These are phyloP conservation scores for Kradibia gibbosae DNA, from an alignment of 1,140 invertebrate species.

Conservation along the genomic window DNA sequence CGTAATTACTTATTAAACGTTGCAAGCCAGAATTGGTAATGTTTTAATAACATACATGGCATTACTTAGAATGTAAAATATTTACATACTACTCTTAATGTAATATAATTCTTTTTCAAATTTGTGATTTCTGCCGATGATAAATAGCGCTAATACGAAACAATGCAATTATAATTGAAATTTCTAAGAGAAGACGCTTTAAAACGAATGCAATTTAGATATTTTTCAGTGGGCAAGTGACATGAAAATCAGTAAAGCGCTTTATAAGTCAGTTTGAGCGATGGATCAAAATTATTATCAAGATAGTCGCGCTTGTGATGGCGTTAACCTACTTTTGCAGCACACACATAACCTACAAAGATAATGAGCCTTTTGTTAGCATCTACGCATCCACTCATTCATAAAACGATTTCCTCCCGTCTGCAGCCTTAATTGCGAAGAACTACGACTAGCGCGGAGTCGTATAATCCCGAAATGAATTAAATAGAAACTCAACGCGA, in stretches of 20 bases:
- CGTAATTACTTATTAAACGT: too few relatives aligned
- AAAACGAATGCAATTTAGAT: background rate
- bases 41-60: too few relatives aligned
- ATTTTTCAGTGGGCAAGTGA: too few relatives aligned
- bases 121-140: too few relatives aligned
- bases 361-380: conserved; percentile 44
- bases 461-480: background rate
- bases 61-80: too few relatives aligned
- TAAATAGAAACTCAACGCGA: background rate
- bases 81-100: too few relatives aligned
- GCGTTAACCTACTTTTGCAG: conserved; percentile 37
- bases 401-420: background rate
- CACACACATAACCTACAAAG: conserved; percentile 22
- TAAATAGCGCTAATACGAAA: too few relatives aligned
- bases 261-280: background rate
- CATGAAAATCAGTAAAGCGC: background rate
- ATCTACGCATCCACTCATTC: background rate
- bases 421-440: background rate
- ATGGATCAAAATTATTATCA: conserved; percentile 15
- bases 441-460: background rate
- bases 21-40: too few relatives aligned
- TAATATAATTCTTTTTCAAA: too few relatives aligned
- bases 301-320: background rate
- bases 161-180: too few relatives aligned
- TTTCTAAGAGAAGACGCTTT: background rate